Conservation (phyloP, 2,113 vertebrate genomes). For the Lathamus discolor region DNA sequence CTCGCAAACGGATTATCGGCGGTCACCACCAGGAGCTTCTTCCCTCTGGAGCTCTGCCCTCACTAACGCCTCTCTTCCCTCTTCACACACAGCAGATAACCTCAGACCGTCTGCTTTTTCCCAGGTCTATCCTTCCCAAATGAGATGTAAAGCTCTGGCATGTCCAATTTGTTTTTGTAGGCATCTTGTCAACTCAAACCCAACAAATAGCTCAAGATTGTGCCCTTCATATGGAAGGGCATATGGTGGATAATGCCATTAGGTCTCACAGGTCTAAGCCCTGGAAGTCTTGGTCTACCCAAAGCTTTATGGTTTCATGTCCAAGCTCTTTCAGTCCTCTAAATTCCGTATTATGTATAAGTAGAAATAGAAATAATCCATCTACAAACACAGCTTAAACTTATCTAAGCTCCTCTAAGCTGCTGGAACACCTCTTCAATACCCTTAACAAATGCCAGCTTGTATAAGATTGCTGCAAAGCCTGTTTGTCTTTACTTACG, state of each 20-base stretch:
- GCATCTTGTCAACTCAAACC: background rate
- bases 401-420: background rate
- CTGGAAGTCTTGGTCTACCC: background rate
- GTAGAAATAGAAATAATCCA: background rate
- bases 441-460: background rate
- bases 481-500: background rate
- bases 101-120: background rate
- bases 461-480: background rate
- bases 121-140: background rate
- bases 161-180: rapidly evolving
- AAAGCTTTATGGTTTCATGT: background rate
- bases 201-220: background rate
- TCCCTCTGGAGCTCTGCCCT: background rate
- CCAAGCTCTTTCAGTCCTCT: background rate
- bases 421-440: background rate
- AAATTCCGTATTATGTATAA: background rate
- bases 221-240: background rate
- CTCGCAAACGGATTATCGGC: background rate
- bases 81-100: background rate
- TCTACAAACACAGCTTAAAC: background rate
- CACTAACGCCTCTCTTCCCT: background rate
- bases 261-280: background rate
- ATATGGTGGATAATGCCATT: background rate
- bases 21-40: background rate
- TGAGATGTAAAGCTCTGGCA: background rate